Evolutionary conservation across 2,888 invertebrate genomes (phyloP), one percentile per base, ranked within the genome.

Genomic region (Rapana venosa): DNA sequence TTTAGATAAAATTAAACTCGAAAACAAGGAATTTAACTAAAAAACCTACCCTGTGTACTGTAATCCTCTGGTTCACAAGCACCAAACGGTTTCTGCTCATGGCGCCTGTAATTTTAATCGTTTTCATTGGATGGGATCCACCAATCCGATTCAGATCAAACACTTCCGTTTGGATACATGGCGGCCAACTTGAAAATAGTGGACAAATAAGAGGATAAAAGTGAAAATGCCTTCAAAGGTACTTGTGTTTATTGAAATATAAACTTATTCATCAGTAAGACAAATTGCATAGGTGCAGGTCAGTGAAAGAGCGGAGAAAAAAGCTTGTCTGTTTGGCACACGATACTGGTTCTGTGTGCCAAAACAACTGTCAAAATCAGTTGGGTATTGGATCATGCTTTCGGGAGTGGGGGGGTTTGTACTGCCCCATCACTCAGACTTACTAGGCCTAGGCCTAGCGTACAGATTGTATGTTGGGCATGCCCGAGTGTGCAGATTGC

Each of bases 91-190:
- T 20, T 35, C 32, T 15, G 13, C 32, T 79, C 74, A 47, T 47
- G 47, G 47, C 47, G 47, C 47, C 47, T 5, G 47, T 47, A 47
- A 47, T 47, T 79, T 79, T 35, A 4, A 11, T 6, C 20, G 47
- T 83, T 83, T 83, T 83, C 81, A 83, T 83, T 83, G 81, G 81
- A 83, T 83, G 81, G 22, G 0, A 5, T 83, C 26, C 22, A 35
- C 87, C 87, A 87, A 87, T 87, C 74, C n/a, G 17, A 35, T 86
- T 79, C 32, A 20, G 47, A 8, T 8, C 47, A 81, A n/a, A 30
- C 20, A 88, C 83, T 88, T 88, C 88, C 88, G 88, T 83, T 83
- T 83, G 15, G 17, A 26, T 88, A 66, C 61, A 88, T 89, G 89
- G 89, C 89, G 89, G 89, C 56, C 35, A 85, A 74, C 89, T 89